A percentile compares a stretch with the other conserved stretches of the same genome.
Evolutionary conservation across 2,113 vertebrate genomes (phyloP).

Genomic region (Girardinichthys multiradiatus): DNA sequence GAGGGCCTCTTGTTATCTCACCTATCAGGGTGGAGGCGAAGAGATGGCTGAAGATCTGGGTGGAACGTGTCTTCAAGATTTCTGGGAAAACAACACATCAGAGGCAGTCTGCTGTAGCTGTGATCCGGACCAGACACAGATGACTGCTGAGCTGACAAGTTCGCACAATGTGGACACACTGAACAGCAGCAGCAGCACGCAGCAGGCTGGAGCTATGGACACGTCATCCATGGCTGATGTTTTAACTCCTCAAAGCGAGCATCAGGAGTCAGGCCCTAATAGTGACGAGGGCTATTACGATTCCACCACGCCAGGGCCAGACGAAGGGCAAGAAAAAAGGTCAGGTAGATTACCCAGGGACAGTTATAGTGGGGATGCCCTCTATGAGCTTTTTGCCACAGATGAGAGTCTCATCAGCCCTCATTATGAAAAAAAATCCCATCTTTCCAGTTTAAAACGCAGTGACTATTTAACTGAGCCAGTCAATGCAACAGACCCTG

Average conservation of each 20-base stretch:
- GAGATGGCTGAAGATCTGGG: slow-evolving; percentile 95
- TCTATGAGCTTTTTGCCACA: slow-evolving; percentile 94
- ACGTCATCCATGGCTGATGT: slow-evolving; percentile 68
- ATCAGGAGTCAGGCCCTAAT: slow-evolving; percentile 93
- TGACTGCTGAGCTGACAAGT: slow-evolving; percentile 60
- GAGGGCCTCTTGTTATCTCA: slow-evolving; percentile 92
- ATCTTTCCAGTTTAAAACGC: slow-evolving; percentile 72
- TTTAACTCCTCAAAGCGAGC: slow-evolving; percentile 93
- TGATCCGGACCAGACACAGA: slow-evolving; percentile 59
- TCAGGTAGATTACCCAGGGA: slow-evolving; percentile 90
- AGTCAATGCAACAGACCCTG: slow-evolving; percentile 48
- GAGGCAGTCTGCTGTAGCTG: slow-evolving; percentile 78
- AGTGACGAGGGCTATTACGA: slow-evolving; percentile 98
- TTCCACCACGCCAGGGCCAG: slow-evolving; percentile 91
- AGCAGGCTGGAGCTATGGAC: slow-evolving; percentile 68
- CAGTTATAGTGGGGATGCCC: slow-evolving; percentile 96
- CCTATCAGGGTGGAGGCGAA: slow-evolving; percentile 95
- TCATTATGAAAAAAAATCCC: slow-evolving; percentile 82
- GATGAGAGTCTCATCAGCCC: slow-evolving; percentile 90
- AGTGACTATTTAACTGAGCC: slow-evolving; percentile 82
- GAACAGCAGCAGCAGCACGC: slow-evolving; percentile 69
- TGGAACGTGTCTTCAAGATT: slow-evolving; percentile 83
- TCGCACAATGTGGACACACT: slow-evolving; percentile 68
- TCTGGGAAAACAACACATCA: slow-evolving; percentile 78
- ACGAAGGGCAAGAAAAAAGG: slow-evolving; percentile 86